phyloP scores from a whole-genome alignment of 2,113 vertebrate genomes.

The human region DNA sequence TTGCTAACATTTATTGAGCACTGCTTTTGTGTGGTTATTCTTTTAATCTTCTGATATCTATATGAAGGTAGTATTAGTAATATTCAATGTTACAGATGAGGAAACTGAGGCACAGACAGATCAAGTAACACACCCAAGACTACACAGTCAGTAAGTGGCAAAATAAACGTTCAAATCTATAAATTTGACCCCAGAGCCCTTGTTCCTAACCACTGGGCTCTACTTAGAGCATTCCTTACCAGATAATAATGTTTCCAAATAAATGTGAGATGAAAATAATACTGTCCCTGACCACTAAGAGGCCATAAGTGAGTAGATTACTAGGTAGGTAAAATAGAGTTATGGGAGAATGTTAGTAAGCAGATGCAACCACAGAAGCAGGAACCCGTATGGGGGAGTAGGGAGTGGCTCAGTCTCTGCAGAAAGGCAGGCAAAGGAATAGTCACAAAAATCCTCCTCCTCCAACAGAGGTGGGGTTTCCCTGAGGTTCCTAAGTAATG shows the following conservation, averaged over 20 bases:
- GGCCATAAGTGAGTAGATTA: not conserved
- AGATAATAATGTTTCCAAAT: not conserved
- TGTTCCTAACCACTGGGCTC: not conserved
- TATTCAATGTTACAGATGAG: not conserved
- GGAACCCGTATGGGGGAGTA: not conserved
- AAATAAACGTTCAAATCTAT: not conserved
- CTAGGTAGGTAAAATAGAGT: not conserved
- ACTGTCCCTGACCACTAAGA: not conserved
- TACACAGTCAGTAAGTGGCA: not conserved
- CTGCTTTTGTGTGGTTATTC: not conserved
- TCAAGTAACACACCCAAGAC: not conserved
- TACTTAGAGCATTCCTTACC: not conserved
- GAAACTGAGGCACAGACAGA: not conserved
- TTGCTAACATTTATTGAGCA: not conserved
- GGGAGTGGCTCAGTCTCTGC: not conserved
- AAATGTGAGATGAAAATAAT: not conserved
- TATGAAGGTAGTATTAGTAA: not conserved
- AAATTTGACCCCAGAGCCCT: not conserved
- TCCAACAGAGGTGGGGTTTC: not conserved
- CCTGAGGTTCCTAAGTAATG: not conserved
- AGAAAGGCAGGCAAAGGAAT: not conserved
- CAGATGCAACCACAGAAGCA: not conserved
- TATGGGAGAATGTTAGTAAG: not conserved
- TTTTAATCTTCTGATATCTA: not conserved
- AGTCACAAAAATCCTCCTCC: not conserved